phyloP scores from a whole-genome alignment of 2,797 vertebrate genomes.

The Tolypeutes matacus region DNA sequence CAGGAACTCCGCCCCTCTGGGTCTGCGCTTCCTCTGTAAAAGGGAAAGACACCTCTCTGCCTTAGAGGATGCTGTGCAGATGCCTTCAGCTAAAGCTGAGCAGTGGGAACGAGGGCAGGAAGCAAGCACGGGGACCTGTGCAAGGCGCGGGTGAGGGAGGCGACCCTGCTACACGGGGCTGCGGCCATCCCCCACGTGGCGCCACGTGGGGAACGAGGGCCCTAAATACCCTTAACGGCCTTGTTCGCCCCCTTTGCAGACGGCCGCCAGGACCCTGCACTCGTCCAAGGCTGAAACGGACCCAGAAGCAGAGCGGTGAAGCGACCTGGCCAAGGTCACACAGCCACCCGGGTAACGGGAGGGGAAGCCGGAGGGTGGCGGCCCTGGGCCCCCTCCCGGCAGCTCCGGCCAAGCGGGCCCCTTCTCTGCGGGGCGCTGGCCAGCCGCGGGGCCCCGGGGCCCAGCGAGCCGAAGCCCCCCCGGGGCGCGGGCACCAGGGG shows the following conservation, averaged over 20 bases:
- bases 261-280: neutral
- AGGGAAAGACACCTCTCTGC: neutral
- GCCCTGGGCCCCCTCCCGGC: neutral
- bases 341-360: neutral
- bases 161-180: neutral
- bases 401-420: neutral
- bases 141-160: neutral
- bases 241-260: neutral
- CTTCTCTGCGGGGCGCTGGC: neutral
- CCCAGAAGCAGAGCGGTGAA: slow-evolving; percentile 34
- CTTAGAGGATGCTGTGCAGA: accelerated
- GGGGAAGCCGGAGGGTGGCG: neutral
- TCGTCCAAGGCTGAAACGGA: neutral
- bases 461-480: neutral
- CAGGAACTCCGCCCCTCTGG: slow-evolving; percentile 36
- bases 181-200: slow-evolving; percentile 12
- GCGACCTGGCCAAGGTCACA: slow-evolving; percentile 74
- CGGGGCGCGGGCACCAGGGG: accelerated
- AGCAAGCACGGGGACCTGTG: no score
- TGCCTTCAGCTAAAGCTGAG: neutral
- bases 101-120: neutral
- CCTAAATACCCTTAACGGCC: neutral
- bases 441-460: neutral
- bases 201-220: neutral
- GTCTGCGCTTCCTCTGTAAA: neutral